Evolutionary conservation across 2,797 vertebrate species (phyloP).

Genomic region (Cephalopachus bancanus): DNA sequence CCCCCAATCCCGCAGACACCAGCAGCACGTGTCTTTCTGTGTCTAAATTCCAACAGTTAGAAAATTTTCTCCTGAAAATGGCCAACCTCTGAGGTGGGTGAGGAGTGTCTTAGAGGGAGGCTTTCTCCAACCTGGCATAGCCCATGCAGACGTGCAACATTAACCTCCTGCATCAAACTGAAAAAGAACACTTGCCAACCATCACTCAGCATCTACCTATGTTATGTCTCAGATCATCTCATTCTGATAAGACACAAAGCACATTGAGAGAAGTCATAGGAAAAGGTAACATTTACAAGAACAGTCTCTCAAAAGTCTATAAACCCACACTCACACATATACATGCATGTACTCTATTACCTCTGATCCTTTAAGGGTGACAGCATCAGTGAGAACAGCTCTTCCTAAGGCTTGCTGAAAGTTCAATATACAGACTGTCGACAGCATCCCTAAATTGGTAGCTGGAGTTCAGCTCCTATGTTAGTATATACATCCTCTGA

Average conservation of each 20-base stretch:
- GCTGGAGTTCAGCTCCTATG: neutral
- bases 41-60: neutral
- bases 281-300: neutral
- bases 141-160: neutral
- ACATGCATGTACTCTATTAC: accelerated
- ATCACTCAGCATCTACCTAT: neutral
- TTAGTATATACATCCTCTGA: neutral
- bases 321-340: neutral
- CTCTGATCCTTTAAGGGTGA: neutral
- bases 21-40: neutral
- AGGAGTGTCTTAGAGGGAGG: neutral
- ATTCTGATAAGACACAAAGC: neutral
- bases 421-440: neutral
- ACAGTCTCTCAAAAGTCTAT: neutral
- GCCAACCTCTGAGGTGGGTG: neutral
- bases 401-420: neutral
- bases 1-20: neutral
- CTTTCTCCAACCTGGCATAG: neutral
- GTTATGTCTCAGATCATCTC: neutral
- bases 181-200: neutral
- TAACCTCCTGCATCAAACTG: neutral
- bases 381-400: neutral
- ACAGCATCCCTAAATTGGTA: neutral
- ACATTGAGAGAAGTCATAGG: neutral
- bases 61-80: neutral